Base-by-base conservation (phyloP, 1,140 invertebrate species). In the Procambarus clarkii region DNA sequence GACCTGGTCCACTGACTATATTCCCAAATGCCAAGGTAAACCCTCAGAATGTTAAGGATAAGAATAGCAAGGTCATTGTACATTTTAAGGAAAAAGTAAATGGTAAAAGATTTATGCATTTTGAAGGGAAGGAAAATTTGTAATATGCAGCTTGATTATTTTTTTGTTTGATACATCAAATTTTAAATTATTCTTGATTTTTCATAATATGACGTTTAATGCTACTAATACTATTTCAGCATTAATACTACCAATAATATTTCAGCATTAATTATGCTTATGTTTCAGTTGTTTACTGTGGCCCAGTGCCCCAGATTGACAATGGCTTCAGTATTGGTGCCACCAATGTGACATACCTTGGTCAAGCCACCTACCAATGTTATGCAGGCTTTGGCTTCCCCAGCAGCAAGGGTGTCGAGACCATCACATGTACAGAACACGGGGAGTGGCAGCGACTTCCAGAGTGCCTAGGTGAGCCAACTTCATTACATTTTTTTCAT, bases 311-410 rank as follows among this genome's bases (percentile, higher is more conserved):
- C 87, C 98, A 99, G 95, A 99, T 99, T 88, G 98, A 98, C 93
- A 99, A 99, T 94, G 98, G 98, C 78, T 99, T 99, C 94, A 99
- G 98, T 0, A 98, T 98, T 94, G 97, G 97, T 79, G 98, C 98
- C 1, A 97, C 97, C 0, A 99, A 99, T 94, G 98, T 99, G 3
- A 99, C 98, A 0, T 99, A 98, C 60, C 64, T 69, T 21, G 98
- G 98, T 18, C 95, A 98, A 92, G 98, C 98, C 45, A 98, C 97
- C 92, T 99, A 99, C 94, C 98, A 98, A 93, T 99, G 98, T 94
- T 99, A 99, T 94, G 98, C 98, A 69, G 98, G 98, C 58, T 99
- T 99, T 94, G 97, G 97, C 86, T 99, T 99, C 94, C 96, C 97
- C 7, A 97, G 97, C 69, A 97, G 97, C 87, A 95, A 97, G 93